phyloP scores from a whole-genome alignment of 2,797 vertebrate species.

The Percopsis omiscomaycus region DNA sequence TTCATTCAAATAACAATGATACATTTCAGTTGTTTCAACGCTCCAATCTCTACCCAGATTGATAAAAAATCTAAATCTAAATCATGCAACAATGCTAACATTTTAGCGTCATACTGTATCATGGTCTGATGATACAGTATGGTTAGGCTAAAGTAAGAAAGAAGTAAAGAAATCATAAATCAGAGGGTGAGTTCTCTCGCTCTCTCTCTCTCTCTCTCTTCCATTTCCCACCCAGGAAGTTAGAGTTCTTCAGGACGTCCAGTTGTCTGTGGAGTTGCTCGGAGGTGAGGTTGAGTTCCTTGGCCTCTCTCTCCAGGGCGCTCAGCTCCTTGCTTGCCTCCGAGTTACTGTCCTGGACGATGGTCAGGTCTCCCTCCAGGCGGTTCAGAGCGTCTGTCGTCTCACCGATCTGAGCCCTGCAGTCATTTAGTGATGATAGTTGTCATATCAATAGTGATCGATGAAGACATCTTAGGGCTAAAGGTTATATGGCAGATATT shows the following conservation, averaged over 20 bases:
- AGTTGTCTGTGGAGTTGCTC: constrained; percentile 83
- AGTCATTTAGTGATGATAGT: background rate
- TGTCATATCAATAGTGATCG: background rate
- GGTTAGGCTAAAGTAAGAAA: too few relatives aligned
- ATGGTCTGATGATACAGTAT: too few relatives aligned
- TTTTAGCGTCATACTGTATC: too few relatives aligned
- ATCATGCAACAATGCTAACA: too few relatives aligned
- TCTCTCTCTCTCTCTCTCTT: background rate
- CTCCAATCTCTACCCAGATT: too few relatives aligned
- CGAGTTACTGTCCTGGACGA: constrained; percentile 88
- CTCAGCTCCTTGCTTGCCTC: constrained; percentile 87
- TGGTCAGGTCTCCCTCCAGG: constrained; percentile 87
- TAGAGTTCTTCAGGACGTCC: constrained; percentile 91
- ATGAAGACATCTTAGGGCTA: background rate
- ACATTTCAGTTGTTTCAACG: too few relatives aligned
- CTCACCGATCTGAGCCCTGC: constrained; percentile 85
- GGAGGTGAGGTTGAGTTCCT: constrained; percentile 86
- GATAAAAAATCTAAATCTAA: too few relatives aligned
- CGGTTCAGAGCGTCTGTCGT: constrained; percentile 87
- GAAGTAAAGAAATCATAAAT: too few relatives aligned
- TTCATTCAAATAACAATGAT: too few relatives aligned
- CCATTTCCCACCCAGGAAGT: constrained; percentile 85
- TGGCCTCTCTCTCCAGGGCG: constrained; percentile 83
- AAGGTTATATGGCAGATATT: background rate
- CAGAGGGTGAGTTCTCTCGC: background rate